These are phyloP conservation scores for Dorcus parallelipipedus DNA, from an alignment of 2,888 invertebrate species.

Conservation along the genomic window DNA sequence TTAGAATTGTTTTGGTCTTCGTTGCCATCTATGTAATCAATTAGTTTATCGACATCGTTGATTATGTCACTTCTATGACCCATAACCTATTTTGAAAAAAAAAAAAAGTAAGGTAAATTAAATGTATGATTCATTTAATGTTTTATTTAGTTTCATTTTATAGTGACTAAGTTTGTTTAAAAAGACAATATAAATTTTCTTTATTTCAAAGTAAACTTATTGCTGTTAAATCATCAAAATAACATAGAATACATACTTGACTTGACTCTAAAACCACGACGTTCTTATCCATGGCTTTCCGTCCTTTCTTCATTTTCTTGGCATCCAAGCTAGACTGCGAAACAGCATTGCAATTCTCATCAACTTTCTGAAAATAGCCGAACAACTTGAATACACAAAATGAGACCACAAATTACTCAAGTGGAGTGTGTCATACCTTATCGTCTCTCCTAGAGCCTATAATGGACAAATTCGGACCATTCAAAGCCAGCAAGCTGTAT, in stretches of 20 bases:
- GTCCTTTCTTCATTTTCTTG: slow-evolving; percentile 51
- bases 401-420: neutral
- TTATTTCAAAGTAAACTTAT: too few species aligned
- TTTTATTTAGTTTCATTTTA: too few species aligned
- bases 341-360: slow-evolving; percentile 79
- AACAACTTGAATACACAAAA: slow-evolving; percentile 8
- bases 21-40: slow-evolving; percentile 73
- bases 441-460: slow-evolving; percentile 6
- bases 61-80: slow-evolving; percentile 73
- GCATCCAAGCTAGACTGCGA: slow-evolving; percentile 49
- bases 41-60: slow-evolving; percentile 69
- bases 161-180: too few species aligned
- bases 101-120: neutral
- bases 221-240: neutral
- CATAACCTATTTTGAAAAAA: slow-evolving; percentile 52
- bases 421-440: neutral
- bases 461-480: neutral
- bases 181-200: too few species aligned
- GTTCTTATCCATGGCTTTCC: slow-evolving; percentile 57
- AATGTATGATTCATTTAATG: neutral
- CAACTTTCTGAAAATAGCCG: slow-evolving; percentile 58
- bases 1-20: slow-evolving; percentile 44
- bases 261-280: slow-evolving; percentile 49
- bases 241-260: slow-evolving; percentile 34
- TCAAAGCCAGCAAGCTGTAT: neutral